Conservation (phyloP, 2,888 invertebrate genomes). For the Trichopria drosophilae region DNA sequence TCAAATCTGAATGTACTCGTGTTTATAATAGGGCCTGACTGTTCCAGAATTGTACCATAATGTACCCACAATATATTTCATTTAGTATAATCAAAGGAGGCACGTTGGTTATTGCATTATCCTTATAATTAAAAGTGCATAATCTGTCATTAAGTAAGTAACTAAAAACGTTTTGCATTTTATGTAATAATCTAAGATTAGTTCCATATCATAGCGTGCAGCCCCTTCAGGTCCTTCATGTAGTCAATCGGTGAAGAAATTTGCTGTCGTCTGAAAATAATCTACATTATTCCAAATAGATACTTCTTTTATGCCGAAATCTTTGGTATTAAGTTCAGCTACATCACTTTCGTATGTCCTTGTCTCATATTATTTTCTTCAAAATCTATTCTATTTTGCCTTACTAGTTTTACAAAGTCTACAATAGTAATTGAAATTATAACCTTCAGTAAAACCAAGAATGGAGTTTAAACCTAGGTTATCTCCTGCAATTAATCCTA, state of each 20-base stretch:
- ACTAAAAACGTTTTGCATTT: no score
- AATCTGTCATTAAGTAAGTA: not conserved
- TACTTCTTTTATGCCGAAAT: slow-evolving; percentile 25
- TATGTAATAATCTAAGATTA: slow-evolving; percentile 3
- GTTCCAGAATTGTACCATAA: slow-evolving; percentile 15
- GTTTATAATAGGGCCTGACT: slow-evolving; percentile 19
- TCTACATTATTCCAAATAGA: slow-evolving; percentile 28
- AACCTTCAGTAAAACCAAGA: slow-evolving; percentile 34
- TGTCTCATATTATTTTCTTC: slow-evolving; percentile 1
- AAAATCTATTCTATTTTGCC: slow-evolving; percentile 2
- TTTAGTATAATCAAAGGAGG: slow-evolving; percentile 5
- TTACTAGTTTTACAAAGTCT: slow-evolving; percentile 26
- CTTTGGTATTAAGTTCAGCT: slow-evolving; percentile 6
- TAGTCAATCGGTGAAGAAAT: slow-evolving; percentile 5
- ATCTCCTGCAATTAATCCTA: slow-evolving; percentile 33
- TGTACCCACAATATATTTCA: slow-evolving; percentile 12
- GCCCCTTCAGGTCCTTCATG: slow-evolving; percentile 10
- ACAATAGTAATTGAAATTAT: slow-evolving; percentile 28
- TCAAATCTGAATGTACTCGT: slow-evolving; percentile 17
- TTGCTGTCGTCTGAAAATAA: slow-evolving; percentile 19
- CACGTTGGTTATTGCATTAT: slow-evolving; percentile 1
- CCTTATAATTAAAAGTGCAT: not conserved
- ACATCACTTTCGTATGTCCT: slow-evolving; percentile 15
- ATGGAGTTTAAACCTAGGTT: slow-evolving; percentile 35
- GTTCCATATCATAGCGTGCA: not conserved